Base-by-base conservation (phyloP, 1,140 invertebrate genomes). In the Scaptodrosophila lebanonensis region DNA sequence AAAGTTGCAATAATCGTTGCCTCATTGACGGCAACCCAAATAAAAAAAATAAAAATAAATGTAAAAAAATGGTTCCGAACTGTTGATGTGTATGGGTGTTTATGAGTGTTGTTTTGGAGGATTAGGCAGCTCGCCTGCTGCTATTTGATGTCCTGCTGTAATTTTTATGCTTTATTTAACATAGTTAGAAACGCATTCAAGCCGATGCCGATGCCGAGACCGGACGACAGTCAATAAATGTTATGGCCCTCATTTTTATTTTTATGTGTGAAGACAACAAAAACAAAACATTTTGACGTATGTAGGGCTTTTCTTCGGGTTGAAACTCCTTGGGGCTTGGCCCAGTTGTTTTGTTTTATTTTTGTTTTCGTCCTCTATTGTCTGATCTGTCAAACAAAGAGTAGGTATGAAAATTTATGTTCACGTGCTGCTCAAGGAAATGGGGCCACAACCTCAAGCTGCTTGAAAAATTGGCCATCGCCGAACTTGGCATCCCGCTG, bases 211-310 rank as follows among this genome's bases (percentile, higher is more conserved):
- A 33, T 43, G 18, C 3, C 16, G 36, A 49, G 40, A 29, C 13
- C 25, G 66, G 39, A 67, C 50, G 36, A 72, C 67, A 77, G 45
- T 77, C 68, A 77, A 79, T 72, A 72, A 59, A 68, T 79, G 79
- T 79, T 79, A 77, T 73, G 73, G 53, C 67, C 68, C 68, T 77
- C 64, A 65, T 68, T 72, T 68, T 79, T 48, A 48, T 52, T 63
- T 59, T 57, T 44, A 62, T 51, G 58, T 54, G 15, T 71, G 67
- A 50, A n/a, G n/a, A n/a, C n/a, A n/a, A n/a, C n/a, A n/a, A n/a
- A n/a, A n/a, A 57, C 49, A 60, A 67, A 76, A 42, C 57, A 76
- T 70, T 35, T 27, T 33, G 36, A 48, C 20, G 20, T 48, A 47
- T 36, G 29, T 27, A 32, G n/a, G n/a, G n/a, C 18, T 20, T 32